Evolutionary conservation across 2,888 invertebrate genomes (phyloP).

Genomic region (Serrognathus titanus): DNA sequence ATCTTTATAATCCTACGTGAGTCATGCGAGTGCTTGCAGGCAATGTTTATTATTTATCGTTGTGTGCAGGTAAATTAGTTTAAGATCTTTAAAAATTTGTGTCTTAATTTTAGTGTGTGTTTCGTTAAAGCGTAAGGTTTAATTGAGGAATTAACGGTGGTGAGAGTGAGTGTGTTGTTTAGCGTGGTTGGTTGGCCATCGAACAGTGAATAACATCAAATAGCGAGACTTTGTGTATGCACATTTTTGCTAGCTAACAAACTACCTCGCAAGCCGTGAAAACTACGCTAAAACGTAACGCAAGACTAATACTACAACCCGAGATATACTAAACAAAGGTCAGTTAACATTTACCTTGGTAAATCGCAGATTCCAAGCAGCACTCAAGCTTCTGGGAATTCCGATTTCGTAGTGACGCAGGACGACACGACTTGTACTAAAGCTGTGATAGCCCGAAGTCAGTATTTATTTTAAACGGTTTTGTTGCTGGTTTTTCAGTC

Average conservation of each 20-base stretch:
- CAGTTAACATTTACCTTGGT: slow-evolving; percentile 29
- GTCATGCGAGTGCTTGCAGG: slow-evolving; percentile 26
- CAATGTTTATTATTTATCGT: slow-evolving; percentile 2
- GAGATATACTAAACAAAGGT: slow-evolving; percentile 28
- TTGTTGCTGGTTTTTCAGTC: not conserved
- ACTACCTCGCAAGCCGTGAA: slow-evolving; percentile 36
- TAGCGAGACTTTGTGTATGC: slow-evolving; percentile 47
- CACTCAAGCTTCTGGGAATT: slow-evolving; percentile 38
- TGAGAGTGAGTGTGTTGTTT: slow-evolving; percentile 47
- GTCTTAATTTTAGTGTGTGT: too few species aligned
- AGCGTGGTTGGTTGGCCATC: slow-evolving; percentile 71
- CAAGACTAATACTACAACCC: slow-evolving; percentile 30
- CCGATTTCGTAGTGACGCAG: slow-evolving; percentile 42
- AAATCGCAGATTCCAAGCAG: slow-evolving; percentile 31
- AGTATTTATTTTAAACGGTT: slow-evolving; percentile 16
- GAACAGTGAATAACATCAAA: slow-evolving; percentile 65
- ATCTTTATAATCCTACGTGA: slow-evolving; percentile 10
- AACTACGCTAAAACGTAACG: slow-evolving; percentile 31
- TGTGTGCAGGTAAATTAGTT: too few species aligned
- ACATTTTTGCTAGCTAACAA: slow-evolving; percentile 40
- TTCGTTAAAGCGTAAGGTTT: too few species aligned
- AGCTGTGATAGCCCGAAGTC: slow-evolving; percentile 15
- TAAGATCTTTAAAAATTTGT: too few species aligned
- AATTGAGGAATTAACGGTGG: not conserved
- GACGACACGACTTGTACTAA: slow-evolving; percentile 9